These are phyloP conservation scores for Lucilia cuprina DNA, from an alignment of 1,140 invertebrate species.

Conservation along the genomic window DNA sequence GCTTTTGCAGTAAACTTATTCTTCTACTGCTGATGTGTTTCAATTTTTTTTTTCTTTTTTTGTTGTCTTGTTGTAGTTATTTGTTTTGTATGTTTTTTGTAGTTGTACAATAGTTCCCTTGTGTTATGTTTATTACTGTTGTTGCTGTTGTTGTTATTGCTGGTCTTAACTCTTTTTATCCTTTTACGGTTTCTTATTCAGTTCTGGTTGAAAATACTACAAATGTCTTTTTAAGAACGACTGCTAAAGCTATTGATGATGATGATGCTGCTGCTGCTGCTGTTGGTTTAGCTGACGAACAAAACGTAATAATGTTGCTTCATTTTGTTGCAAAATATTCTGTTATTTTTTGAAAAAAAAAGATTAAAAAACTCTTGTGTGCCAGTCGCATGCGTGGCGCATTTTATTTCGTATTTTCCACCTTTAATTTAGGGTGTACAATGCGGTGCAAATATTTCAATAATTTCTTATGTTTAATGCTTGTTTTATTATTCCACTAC, in stretches of 20 bases:
- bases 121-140: slow-evolving; percentile 11
- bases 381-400: slow-evolving; percentile 30
- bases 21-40: too few species aligned
- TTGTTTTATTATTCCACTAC: slow-evolving; percentile 27
- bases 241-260: neutral
- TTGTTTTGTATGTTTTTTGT: slow-evolving; percentile 23
- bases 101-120: slow-evolving; percentile 23
- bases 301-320: neutral
- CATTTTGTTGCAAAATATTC: neutral
- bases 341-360: neutral
- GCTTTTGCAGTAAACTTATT: neutral
- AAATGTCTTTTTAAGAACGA: too few species aligned
- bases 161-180: neutral
- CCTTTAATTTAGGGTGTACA: slow-evolving; percentile 42
- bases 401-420: slow-evolving; percentile 37
- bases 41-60: too few species aligned
- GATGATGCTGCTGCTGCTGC: neutral
- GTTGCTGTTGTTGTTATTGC: neutral
- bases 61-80: neutral
- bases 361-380: neutral
- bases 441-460: slow-evolving; percentile 40
- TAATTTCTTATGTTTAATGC: slow-evolving; percentile 37
- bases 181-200: slow-evolving; percentile 17
- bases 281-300: neutral
- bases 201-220: slow-evolving; percentile 1